A percentile compares a stretch with the other conserved stretches of the same genome.
These are phyloP conservation scores for Syngnathus scovelli DNA, from an alignment of 2,113 vertebrate species.

Conservation along the genomic window DNA sequence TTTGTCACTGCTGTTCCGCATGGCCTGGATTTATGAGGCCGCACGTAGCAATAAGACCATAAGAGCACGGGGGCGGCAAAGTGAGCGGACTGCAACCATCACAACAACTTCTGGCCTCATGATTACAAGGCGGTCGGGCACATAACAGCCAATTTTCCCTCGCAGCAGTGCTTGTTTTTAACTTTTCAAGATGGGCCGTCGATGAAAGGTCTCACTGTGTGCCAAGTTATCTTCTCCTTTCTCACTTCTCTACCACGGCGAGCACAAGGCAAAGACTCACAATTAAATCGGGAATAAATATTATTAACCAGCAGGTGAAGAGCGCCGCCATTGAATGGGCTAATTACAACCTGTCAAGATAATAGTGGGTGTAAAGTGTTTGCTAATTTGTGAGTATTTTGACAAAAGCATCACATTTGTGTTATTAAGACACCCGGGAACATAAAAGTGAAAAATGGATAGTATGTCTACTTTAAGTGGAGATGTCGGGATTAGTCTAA, in stretches of 20 bases:
- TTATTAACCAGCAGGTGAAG: neutral
- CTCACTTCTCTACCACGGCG: neutral
- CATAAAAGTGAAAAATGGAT: neutral
- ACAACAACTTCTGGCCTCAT: slow-evolving; percentile 39
- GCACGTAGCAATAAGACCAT: slow-evolving; percentile 44
- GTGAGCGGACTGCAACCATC: slow-evolving; percentile 32
- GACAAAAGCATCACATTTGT: neutral
- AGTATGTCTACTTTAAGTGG: neutral
- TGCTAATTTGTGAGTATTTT: neutral
- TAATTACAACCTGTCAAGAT: neutral
- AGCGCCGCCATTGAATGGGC: neutral
- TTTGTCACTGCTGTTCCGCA: slow-evolving; percentile 29
- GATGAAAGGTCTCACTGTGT: slow-evolving; percentile 15
- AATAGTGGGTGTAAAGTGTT: neutral
- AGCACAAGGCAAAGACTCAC: neutral
- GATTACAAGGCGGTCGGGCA: slow-evolving; percentile 25
- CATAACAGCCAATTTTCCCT: slow-evolving; percentile 7
- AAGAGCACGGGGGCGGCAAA: slow-evolving; percentile 33
- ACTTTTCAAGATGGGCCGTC: slow-evolving; percentile 6
- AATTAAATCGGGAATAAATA: neutral
- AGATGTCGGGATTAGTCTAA: neutral
- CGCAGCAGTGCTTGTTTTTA: neutral
- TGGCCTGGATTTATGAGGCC: slow-evolving; percentile 39
- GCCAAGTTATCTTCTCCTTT: slow-evolving; percentile 1
- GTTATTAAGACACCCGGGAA: neutral